Evolutionary conservation across 2,888 invertebrate species (phyloP).

Genomic region (Hyles lineata): DNA sequence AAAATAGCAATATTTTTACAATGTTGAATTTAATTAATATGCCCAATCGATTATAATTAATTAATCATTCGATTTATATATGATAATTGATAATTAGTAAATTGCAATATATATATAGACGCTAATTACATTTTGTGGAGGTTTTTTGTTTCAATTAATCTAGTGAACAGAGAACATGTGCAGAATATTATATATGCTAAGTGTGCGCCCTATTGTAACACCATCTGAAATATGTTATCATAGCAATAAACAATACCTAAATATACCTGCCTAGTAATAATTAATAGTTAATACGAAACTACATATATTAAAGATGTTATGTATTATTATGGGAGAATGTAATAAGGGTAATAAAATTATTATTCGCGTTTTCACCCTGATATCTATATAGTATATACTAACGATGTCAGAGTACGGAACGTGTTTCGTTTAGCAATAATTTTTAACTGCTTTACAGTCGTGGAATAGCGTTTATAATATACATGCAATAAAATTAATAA

Average conservation of each 20-base stretch:
- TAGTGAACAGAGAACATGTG: background rate
- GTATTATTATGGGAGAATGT: constrained; percentile 27
- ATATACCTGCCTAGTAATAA: constrained; percentile 28
- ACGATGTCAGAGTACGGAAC: constrained; percentile 20
- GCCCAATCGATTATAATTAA: constrained; percentile 9
- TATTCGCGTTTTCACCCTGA: constrained; percentile 19
- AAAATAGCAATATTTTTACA: constrained; percentile 3
- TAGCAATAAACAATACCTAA: constrained; percentile 26
- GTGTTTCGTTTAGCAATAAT: constrained; percentile 24
- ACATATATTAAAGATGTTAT: constrained; percentile 28
- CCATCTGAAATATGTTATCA: constrained; percentile 15
- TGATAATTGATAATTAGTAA: background rate
- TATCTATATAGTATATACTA: constrained; percentile 14
- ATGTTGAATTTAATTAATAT: constrained; percentile 1
- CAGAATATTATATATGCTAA: constrained; percentile 9
- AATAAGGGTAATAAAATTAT: constrained; percentile 26
- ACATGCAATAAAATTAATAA: constrained; percentile 34
- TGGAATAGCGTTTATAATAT: constrained; percentile 26
- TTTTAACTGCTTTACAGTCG: constrained; percentile 24
- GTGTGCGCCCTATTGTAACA: constrained; percentile 14
- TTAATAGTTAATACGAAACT: constrained; percentile 24
- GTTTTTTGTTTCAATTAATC: constrained; percentile 17
- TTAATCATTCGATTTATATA: background rate
- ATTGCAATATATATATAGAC: background rate
- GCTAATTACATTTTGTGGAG: constrained; percentile 11